Percentiles rank a stretch among this genome's conserved stretches.
These are phyloP conservation scores for Myrmecobius fasciatus DNA, from an alignment of 2,113 vertebrate species.

Conservation along the genomic window DNA sequence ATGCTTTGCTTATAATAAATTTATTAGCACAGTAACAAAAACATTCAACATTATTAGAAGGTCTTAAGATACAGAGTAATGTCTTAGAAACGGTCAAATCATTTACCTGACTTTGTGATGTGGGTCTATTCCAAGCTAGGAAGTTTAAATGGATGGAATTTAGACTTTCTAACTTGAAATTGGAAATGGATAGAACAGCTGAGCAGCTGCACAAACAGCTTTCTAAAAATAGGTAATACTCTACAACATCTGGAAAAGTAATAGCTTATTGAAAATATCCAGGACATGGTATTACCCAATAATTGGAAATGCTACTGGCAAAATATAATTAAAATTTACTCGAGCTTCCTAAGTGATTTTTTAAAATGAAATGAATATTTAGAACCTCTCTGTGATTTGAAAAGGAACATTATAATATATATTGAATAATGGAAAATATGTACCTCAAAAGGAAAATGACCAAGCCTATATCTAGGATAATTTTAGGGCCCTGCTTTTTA, in stretches of 20 bases:
- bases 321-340: slow-evolving; percentile 77
- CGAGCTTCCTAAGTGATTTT: slow-evolving; percentile 67
- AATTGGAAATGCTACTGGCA: slow-evolving; percentile 70
- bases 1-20: background rate
- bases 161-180: slow-evolving; percentile 58
- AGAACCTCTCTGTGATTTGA: slow-evolving; percentile 35
- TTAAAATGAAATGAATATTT: slow-evolving; percentile 63
- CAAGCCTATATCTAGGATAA: slow-evolving; percentile 48
- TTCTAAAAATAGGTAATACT: slow-evolving; percentile 70
- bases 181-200: slow-evolving; percentile 47
- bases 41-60: slow-evolving; percentile 67
- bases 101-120: slow-evolving; percentile 59
- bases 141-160: slow-evolving; percentile 30
- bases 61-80: slow-evolving; percentile 57
- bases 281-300: slow-evolving; percentile 73
- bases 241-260: slow-evolving; percentile 74
- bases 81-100: slow-evolving; percentile 59
- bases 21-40: slow-evolving; percentile 60
- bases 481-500: slow-evolving; percentile 18
- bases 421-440: slow-evolving; percentile 32
- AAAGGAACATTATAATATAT: slow-evolving; percentile 64
- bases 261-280: slow-evolving; percentile 77
- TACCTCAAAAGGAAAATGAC: slow-evolving; percentile 54
- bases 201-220: slow-evolving; percentile 77
- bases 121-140: slow-evolving; percentile 50